phyloP scores from a whole-genome alignment of 2,888 invertebrate genomes.

The Gonocerus acuteangulatus region DNA sequence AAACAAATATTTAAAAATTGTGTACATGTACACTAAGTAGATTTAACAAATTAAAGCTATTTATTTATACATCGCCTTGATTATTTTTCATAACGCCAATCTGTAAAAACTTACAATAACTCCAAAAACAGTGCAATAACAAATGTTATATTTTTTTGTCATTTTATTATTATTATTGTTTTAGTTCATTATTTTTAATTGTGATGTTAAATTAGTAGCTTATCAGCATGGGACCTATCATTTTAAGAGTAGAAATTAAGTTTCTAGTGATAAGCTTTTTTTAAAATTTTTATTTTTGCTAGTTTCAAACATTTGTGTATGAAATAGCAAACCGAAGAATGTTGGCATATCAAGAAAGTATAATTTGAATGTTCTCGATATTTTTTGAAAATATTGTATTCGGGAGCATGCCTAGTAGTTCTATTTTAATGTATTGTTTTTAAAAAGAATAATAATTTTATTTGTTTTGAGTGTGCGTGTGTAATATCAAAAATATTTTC shows the following conservation, averaged over 20 bases:
- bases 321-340: constrained; percentile 5
- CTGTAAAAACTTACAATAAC: background rate
- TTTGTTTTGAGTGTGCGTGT: background rate
- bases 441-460: background rate
- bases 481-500: background rate
- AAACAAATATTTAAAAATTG: constrained; percentile 1
- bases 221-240: background rate
- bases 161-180: background rate
- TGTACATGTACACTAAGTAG: background rate
- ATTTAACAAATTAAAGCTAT: background rate
- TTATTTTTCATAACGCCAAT: background rate
- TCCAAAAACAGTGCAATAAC: background rate
- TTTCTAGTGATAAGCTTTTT: background rate
- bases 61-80: background rate
- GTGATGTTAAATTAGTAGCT: background rate
- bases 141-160: background rate
- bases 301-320: constrained; percentile 3
- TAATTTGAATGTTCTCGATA: constrained; percentile 6
- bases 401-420: background rate
- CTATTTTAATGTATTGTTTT: constrained; percentile 1
- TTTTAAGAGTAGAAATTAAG: background rate
- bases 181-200: background rate
- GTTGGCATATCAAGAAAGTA: constrained; percentile 12
- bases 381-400: background rate
- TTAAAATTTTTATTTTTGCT: constrained; percentile 1